A percentile compares a stretch with the other conserved stretches of the same genome.
Evolutionary conservation across 2,888 invertebrate species (phyloP).

Genomic region (Lochmaea crataegi): DNA sequence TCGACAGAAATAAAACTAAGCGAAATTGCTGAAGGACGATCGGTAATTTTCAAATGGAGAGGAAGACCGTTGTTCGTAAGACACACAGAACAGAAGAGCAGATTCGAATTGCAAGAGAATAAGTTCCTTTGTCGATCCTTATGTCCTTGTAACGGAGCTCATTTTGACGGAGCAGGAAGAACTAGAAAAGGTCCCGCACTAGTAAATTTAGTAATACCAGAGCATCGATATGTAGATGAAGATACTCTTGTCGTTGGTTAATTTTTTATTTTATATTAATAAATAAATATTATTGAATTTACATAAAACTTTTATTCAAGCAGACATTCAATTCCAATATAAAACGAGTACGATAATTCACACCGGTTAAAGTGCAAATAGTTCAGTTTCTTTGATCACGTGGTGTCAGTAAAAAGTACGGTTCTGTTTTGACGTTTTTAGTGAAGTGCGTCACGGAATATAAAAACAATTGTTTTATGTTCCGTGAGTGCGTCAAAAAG

Average conservation of each 20-base stretch:
- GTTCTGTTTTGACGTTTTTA: no score
- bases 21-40: constrained; percentile 76
- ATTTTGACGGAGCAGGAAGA: constrained; percentile 81
- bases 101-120: constrained; percentile 72
- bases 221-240: constrained; percentile 69
- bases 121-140: constrained; percentile 71
- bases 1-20: constrained; percentile 80
- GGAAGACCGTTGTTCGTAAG: constrained; percentile 82
- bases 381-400: no score
- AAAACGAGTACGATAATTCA: no score
- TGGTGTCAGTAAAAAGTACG: no score
- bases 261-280: constrained; percentile 33
- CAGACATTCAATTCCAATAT: no score
- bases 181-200: constrained; percentile 83
- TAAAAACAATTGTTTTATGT: no score
- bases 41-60: constrained; percentile 80
- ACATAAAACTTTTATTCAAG: not conserved
- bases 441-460: no score
- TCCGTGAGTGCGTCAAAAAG: no score
- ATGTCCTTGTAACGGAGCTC: constrained; percentile 88
- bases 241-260: constrained; percentile 70
- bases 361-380: no score
- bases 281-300: not conserved
- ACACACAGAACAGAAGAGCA: constrained; percentile 75
- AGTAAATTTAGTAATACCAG: constrained; percentile 76